Percentiles rank a stretch among this genome's conserved stretches.
Conservation (phyloP, 2,113 vertebrate species). For the Oophaga pumilio region DNA sequence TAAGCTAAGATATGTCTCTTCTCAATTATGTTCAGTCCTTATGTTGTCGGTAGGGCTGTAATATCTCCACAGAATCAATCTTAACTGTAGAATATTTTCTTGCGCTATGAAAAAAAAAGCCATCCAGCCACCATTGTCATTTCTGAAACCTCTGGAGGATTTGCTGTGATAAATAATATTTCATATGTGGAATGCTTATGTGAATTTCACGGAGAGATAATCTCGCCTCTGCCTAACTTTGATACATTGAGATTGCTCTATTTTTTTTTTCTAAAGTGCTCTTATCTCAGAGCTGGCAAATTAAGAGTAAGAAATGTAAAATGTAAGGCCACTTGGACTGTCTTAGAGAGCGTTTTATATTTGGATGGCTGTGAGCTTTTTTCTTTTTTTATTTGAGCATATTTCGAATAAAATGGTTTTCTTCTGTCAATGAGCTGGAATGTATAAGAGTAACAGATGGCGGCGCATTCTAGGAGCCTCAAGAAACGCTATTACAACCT, state of each 20-base stretch:
- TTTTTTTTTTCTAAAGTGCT: slow-evolving; percentile 74
- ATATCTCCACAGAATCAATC: slow-evolving; percentile 77
- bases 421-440: slow-evolving; percentile 45
- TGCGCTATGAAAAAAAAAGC: slow-evolving; percentile 65
- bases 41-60: slow-evolving; percentile 70
- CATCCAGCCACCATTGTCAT: slow-evolving; percentile 78
- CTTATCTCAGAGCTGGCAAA: slow-evolving; percentile 78
- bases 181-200: slow-evolving; percentile 81
- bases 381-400: slow-evolving; percentile 63
- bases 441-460: slow-evolving; percentile 40
- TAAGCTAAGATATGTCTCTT: slow-evolving; percentile 90
- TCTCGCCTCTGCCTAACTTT: slow-evolving; percentile 72
- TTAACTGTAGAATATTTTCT: slow-evolving; percentile 72
- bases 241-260: slow-evolving; percentile 76
- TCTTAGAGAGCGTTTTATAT: slow-evolving; percentile 69
- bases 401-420: slow-evolving; percentile 48
- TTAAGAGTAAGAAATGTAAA: slow-evolving; percentile 76
- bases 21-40: slow-evolving; percentile 80
- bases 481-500: slow-evolving; percentile 42
- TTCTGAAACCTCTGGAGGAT: slow-evolving; percentile 70
- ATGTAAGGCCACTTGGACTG: slow-evolving; percentile 70
- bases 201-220: slow-evolving; percentile 79
- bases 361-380: slow-evolving; percentile 61
- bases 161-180: slow-evolving; percentile 82
- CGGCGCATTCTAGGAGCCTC: not conserved